Base-by-base conservation (phyloP, 2,113 vertebrate genomes). In the Spermophilus dauricus region DNA sequence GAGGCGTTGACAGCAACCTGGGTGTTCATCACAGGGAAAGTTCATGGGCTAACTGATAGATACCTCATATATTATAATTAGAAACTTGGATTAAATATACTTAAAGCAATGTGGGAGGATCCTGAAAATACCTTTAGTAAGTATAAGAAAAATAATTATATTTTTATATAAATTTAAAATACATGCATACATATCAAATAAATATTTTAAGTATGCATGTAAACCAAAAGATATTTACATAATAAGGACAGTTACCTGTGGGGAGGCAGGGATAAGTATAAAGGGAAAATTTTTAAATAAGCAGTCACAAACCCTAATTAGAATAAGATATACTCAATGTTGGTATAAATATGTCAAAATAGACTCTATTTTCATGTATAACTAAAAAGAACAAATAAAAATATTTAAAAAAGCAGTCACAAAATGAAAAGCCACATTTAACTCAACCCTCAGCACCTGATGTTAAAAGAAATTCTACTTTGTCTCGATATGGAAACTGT, bases 71-170 rank as follows among this genome's bases (percentile, higher is more conserved):
- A n/a, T 16, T 24, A 58, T 2, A 18, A 86, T 18, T 11, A 80
- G 30, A 96, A 86, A 87, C 30, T 22, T 90, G 53, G 34, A 65
- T 86, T 67, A 81, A 4, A 85, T 63, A 28, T 13, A 77, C 17
- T n/a, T 82, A 58, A 2, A 73, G 69, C 24, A 53, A 86, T 16
- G 76, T 14, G 67, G 58, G 83, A 24, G 8, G 24, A 34, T 48
- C 22, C 86, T 91, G 42, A 86, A 93, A 69, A 95, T 20, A 95
- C 8, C 69, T 51, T 77, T 84, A 88, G 18, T 48, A 69, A 77
- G 58, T n/a, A 32, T 53, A 80, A 22, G 78, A 53, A 93, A 82
- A 77, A 72, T 39, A 77, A 72, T 39, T 22, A 18, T 76, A 17
- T 51, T 65, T 88, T 94, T 77, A 94, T 58, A 78, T 84, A 83